Conservation (phyloP, 2,888 invertebrate species). For the Mesochorus sp. region DNA sequence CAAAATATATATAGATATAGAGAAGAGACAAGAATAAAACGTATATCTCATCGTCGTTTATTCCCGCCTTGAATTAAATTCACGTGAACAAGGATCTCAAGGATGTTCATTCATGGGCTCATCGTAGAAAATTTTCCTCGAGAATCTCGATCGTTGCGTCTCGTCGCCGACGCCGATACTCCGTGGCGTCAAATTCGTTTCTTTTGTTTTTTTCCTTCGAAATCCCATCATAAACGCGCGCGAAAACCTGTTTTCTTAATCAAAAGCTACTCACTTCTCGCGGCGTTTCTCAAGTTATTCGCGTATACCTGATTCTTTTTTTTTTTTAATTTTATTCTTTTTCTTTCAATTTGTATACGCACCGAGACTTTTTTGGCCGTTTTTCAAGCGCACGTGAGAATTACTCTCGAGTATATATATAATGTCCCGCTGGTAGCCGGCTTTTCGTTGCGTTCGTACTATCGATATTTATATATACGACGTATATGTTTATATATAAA, state of each 20-base stretch:
- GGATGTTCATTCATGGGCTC: conserved; percentile 58
- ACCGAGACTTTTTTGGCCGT: neutral
- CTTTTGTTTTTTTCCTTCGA: conserved; percentile 19
- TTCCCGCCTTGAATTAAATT: conserved; percentile 41
- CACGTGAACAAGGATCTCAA: conserved; percentile 31
- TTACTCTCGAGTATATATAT: conserved; percentile 15
- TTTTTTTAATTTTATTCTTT: neutral
- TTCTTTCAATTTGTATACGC: conserved; percentile 13
- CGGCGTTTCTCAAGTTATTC: conserved; percentile 58
- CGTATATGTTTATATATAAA: no score
- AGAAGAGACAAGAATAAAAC: conserved; percentile 12
- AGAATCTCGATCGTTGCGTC: conserved; percentile 21
- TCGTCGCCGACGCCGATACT: conserved; percentile 48
- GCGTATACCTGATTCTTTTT: conserved; percentile 51
- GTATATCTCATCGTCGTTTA: conserved; percentile 42
- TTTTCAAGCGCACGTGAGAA: conserved; percentile 8
- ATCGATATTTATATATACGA: conserved; percentile 13
- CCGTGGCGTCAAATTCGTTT: conserved; percentile 23
- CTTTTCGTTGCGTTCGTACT: conserved; percentile 6
- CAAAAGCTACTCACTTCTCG: conserved; percentile 53
- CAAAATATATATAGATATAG: conserved; percentile 14
- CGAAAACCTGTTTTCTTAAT: conserved; percentile 63
- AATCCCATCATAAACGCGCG: conserved; percentile 49
- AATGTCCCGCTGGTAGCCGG: neutral
- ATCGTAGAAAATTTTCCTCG: conserved; percentile 55